Evolutionary conservation across 1,140 invertebrate genomes (phyloP).

Genomic region (Marisa cornuarietis): DNA sequence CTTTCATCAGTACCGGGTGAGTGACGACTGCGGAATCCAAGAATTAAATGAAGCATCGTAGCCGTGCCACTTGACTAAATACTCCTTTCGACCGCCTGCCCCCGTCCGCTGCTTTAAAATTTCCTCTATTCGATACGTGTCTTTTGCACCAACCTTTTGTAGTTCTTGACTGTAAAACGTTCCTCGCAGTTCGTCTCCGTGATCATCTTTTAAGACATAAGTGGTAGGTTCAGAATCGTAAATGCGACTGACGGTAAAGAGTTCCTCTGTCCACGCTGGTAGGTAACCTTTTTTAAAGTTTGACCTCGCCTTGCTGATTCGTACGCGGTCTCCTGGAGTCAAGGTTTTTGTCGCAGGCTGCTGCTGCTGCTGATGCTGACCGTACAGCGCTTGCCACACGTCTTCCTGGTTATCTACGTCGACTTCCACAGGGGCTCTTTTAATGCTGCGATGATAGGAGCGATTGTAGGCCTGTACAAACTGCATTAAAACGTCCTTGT

Average conservation of each 20-base stretch:
- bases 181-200: slow-evolving; percentile 2
- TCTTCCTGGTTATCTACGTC: slow-evolving; percentile 36
- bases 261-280: background rate
- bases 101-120: background rate
- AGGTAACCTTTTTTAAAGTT: slow-evolving; percentile 1
- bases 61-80: slow-evolving; percentile 4
- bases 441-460: slow-evolving; percentile 63
- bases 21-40: slow-evolving; percentile 5
- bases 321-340: background rate
- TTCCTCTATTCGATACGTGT: background rate
- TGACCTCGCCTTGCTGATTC: background rate
- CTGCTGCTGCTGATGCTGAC: background rate
- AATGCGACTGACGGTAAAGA: background rate
- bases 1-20: background rate
- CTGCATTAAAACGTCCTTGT: slow-evolving; percentile 58
- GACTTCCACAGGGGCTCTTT: slow-evolving; percentile 50
- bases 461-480: slow-evolving; percentile 65
- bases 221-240: background rate
- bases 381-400: slow-evolving; percentile 13
- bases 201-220: slow-evolving; percentile 4
- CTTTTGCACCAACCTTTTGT: background rate
- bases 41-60: slow-evolving; percentile 8
- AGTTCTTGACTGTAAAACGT: slow-evolving; percentile 1
- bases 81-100: background rate
- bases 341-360: background rate